These are phyloP conservation scores for Salarias fasciatus DNA, from an alignment of 2,797 vertebrate species.

Conservation along the genomic window DNA sequence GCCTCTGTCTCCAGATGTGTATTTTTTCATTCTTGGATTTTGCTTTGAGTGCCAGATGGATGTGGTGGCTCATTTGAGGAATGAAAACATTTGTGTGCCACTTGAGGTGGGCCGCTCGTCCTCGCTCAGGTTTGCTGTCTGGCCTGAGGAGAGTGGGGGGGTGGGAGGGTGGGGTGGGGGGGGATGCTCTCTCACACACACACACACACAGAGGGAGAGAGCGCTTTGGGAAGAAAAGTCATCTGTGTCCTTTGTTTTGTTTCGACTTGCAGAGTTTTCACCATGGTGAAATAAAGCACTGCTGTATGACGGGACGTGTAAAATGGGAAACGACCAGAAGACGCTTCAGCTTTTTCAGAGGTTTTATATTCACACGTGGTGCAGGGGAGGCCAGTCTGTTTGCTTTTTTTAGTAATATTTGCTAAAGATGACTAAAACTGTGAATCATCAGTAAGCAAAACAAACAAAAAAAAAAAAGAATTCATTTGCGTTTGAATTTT, in stretches of 20 bases:
- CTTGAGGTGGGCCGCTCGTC: constrained; percentile 32
- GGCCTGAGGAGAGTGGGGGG: constrained; percentile 8
- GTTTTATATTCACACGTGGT: too few species aligned
- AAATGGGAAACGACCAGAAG: too few species aligned
- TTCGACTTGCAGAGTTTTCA: constrained; percentile 28
- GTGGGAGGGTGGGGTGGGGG: constrained; percentile 11
- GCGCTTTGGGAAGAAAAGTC: constrained; percentile 45
- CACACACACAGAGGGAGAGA: constrained; percentile 44
- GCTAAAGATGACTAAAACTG: too few species aligned
- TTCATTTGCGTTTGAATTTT: too few species aligned
- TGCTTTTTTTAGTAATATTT: too few species aligned
- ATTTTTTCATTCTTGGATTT: constrained; percentile 40
- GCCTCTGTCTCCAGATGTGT: constrained; percentile 35
- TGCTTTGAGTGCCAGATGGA: constrained; percentile 59
- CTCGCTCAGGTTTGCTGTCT: constrained; percentile 45
- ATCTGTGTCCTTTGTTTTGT: constrained; percentile 40
- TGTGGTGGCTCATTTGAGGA: constrained; percentile 31
- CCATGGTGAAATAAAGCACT: too few species aligned
- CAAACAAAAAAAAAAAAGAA: too few species aligned
- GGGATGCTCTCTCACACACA: constrained; percentile 7
- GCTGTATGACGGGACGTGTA: too few species aligned
- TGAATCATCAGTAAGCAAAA: too few species aligned
- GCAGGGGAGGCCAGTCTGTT: too few species aligned
- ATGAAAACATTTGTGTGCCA: constrained; percentile 46
- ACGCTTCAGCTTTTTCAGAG: too few species aligned